Conservation (phyloP, 2,888 invertebrate genomes). For the Coenonympha arcania region DNA sequence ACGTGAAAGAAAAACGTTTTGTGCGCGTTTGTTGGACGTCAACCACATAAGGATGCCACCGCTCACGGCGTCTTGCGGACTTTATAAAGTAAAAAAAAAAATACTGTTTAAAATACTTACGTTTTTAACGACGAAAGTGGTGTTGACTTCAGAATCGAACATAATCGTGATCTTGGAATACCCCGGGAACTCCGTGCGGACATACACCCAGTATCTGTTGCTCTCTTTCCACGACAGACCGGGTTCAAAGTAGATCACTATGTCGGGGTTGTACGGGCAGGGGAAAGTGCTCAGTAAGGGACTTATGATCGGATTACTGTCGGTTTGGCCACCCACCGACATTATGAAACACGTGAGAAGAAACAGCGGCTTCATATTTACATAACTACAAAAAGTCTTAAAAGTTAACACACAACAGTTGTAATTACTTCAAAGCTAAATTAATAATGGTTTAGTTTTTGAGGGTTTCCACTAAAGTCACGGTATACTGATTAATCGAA, state of each 20-base stretch:
- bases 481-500: too few relatives aligned
- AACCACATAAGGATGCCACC: too few relatives aligned
- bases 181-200: background rate
- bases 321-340: background rate
- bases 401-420: too few relatives aligned
- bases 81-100: background rate
- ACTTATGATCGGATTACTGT: background rate
- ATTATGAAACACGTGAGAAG: background rate
- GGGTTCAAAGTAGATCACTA: constrained; percentile 1
- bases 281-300: background rate
- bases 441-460: too few relatives aligned
- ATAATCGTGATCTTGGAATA: background rate
- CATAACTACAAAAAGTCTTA: too few relatives aligned
- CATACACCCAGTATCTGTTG: constrained; percentile 1
- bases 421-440: too few relatives aligned
- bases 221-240: background rate
- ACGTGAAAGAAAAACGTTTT: too few relatives aligned
- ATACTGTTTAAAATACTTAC: too few relatives aligned
- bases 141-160: background rate
- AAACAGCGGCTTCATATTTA: background rate
- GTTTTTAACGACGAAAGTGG: background rate
- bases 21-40: too few relatives aligned
- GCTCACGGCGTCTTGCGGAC: too few relatives aligned
- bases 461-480: too few relatives aligned
- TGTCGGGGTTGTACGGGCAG: background rate